Percentiles rank a stretch among this genome's conserved stretches.
Conservation (phyloP, 2,888 invertebrate species). For the Heliconius ismenius region DNA sequence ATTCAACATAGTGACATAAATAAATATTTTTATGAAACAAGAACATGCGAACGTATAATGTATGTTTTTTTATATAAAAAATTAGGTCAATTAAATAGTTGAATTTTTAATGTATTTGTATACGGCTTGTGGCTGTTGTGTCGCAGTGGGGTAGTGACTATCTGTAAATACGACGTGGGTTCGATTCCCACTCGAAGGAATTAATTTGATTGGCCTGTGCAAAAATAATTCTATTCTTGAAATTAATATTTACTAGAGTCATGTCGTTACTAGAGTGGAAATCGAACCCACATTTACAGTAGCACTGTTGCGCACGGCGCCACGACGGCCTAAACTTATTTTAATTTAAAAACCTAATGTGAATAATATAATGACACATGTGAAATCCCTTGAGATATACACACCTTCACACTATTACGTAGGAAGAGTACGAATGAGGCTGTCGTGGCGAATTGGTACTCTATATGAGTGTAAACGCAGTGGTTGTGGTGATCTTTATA, state of each 20-base stretch:
- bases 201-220: not conserved
- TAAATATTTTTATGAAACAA: constrained; percentile 8
- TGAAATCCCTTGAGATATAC: not conserved
- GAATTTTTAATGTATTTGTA: constrained; percentile 6
- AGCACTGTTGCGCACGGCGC: too few relatives aligned
- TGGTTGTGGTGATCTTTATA: not conserved
- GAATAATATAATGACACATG: not conserved
- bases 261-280: too few relatives aligned
- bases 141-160: not conserved
- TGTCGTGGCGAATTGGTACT: not conserved
- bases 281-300: too few relatives aligned
- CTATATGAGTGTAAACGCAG: not conserved
- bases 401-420: not conserved
- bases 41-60: constrained; percentile 8
- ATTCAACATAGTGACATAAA: constrained; percentile 1
- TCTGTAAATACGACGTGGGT: not conserved
- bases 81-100: constrained; percentile 6
- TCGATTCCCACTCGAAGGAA: not conserved
- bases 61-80: not conserved
- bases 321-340: too few relatives aligned
- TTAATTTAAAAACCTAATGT: too few relatives aligned
- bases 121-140: not conserved
- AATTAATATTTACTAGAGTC: not conserved
- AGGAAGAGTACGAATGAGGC: not conserved
- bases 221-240: not conserved